Evolutionary conservation across 2,113 vertebrate genomes (phyloP).

Genomic region (Labrus mixtus): DNA sequence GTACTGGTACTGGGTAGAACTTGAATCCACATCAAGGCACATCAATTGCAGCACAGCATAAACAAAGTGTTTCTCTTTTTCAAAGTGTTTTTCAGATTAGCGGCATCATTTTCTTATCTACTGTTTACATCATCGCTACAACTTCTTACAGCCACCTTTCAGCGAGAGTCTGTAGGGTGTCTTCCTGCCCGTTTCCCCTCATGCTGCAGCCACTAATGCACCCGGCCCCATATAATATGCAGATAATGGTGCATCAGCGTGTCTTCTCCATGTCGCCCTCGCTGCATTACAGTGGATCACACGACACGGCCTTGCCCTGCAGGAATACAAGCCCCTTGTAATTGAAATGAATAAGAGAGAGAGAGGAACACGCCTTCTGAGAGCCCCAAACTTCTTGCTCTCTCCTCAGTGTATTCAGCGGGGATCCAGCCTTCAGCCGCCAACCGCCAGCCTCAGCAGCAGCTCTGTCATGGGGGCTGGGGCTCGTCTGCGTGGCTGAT

Average conservation of each 20-base stretch:
- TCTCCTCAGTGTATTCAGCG: conserved; percentile 68
- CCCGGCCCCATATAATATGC: conserved; percentile 78
- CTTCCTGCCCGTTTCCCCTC: conserved; percentile 47
- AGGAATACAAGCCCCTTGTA: conserved; percentile 81
- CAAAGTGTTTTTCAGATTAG: conserved; percentile 5
- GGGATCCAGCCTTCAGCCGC: conserved; percentile 73
- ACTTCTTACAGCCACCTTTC: conserved; percentile 36
- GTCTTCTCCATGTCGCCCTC: conserved; percentile 69
- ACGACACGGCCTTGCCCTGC: conserved; percentile 78
- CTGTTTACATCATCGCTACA: conserved; percentile 33
- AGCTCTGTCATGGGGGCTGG: conserved; percentile 56
- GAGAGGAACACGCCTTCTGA: conserved; percentile 70
- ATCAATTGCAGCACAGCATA: conserved; percentile 2
- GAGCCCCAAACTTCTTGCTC: conserved; percentile 69
- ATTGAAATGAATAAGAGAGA: conserved; percentile 80
- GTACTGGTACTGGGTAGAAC: conserved; percentile 9
- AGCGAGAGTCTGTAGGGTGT: conserved; percentile 4
- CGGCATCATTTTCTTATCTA: conserved; percentile 5
- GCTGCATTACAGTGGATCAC: conserved; percentile 75
- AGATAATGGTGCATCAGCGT: conserved; percentile 77
- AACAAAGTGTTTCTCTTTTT: conserved; percentile 21
- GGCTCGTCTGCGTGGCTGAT: conserved; percentile 66
- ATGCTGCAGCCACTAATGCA: conserved; percentile 60
- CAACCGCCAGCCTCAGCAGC: conserved; percentile 55
- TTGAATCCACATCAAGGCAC: conserved; percentile 26